Percentiles rank a stretch among this genome's conserved stretches.
These are phyloP conservation scores for Colostygia pectinataria DNA, from an alignment of 2,888 invertebrate species.

Conservation along the genomic window DNA sequence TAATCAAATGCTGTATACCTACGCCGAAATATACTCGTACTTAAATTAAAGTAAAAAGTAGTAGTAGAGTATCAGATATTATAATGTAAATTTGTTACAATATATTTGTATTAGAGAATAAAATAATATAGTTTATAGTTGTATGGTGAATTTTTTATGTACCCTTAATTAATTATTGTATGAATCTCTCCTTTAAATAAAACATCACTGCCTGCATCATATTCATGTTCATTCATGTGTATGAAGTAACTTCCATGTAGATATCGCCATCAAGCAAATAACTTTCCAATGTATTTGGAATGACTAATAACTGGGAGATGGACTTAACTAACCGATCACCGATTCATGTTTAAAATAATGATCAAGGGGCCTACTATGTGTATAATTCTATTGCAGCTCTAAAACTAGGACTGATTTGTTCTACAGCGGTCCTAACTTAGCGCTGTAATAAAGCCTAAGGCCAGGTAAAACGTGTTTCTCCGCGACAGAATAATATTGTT, in stretches of 20 bases:
- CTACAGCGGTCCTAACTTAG: too few relatives aligned
- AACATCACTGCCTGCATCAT: conserved; percentile 64
- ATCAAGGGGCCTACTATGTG: too few relatives aligned
- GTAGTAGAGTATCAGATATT: neutral
- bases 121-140: neutral
- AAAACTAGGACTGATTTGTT: too few relatives aligned
- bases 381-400: too few relatives aligned
- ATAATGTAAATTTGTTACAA: too few relatives aligned
- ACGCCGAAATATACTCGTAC: conserved; percentile 7
- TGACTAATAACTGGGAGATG: conserved; percentile 76
- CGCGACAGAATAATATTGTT: conserved; percentile 6
- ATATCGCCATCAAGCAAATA: conserved; percentile 69
- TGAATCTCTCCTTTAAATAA: conserved; percentile 1
- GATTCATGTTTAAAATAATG: conserved; percentile 38
- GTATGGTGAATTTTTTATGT: conserved; percentile 14
- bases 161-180: neutral
- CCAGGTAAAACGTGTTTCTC: neutral
- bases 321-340: conserved; percentile 69
- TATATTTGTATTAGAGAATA: neutral
- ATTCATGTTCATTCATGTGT: conserved; percentile 51
- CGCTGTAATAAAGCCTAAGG: too few relatives aligned
- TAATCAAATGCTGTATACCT: conserved; percentile 37
- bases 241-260: conserved; percentile 53
- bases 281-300: conserved; percentile 74
- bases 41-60: neutral